Base-by-base conservation (phyloP, 2,888 invertebrate species). In the Protodeltote pygarga region DNA sequence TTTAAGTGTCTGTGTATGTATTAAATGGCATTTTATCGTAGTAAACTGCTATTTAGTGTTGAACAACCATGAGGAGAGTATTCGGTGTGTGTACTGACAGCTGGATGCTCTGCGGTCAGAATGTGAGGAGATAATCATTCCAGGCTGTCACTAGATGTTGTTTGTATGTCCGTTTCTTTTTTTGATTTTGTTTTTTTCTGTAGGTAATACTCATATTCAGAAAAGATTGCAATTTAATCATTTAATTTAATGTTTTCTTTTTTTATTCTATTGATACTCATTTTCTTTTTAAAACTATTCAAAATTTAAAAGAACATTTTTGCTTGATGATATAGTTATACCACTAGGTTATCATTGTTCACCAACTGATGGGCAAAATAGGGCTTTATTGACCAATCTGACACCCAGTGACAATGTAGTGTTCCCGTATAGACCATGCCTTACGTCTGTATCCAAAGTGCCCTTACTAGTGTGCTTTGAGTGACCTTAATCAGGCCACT, bases 51-150 rank as follows among this genome's bases (percentile, higher is more conserved):
- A 21, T 46, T 73, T 71, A 67, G 70, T 70, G 57, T 41, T 38
- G 41, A 15, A 27, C 52, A 33, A 81, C 33, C 28, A 93, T 93
- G 93, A 91, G 92, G 81, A 84, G 92, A 38, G 93, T 93, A 16
- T 91, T 93, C 37, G 93, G 93, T 29, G 93, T 93, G 3, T 93
- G 93, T 75, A 86, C 93, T 3, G 93, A 93, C 62, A 88, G 92
- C 63, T 90, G 91, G 87, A 77, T 88, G 53, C 88, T 90, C 57
- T 92, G 92, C 70, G 90, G 92, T 68, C 92, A 92, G 82, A 92
- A 92, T 92, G 92, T 92, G 89, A 91, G 92, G 75, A 53, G 85
- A 75, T 80, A 81, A 71, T 71, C 62, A 77, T 85, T 76, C 75
- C 83, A 69, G 76, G 82, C 81, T 77, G 77, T 79, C 77, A 68